Base-by-base conservation (phyloP, 2,888 invertebrate genomes). In the Elysia crispata region DNA sequence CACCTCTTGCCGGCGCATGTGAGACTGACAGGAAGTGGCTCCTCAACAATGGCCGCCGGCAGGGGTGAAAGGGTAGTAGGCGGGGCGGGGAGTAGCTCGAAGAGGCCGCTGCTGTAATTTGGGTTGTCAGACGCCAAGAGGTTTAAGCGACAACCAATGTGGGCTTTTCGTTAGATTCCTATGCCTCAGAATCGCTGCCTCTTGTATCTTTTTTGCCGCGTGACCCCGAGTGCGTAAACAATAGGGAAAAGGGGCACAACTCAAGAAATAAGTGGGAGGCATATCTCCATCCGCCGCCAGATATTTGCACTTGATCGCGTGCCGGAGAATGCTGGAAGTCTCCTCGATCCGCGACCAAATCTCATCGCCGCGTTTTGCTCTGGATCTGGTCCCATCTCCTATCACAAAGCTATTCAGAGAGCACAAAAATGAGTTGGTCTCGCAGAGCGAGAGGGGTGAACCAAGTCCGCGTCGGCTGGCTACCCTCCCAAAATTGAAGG, bases 301-400 rank as follows among this genome's bases (percentile, higher is more conserved):
- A 73, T 78, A 78, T 78, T 78, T 78, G 78, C 73, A 33, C 64
- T 78, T 78, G 78, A 64, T 18, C 78, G 78, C 78, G 78, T 78
- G 78, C 49, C 73, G 49, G 66, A 49, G 20, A n/a, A n/a, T 30
- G 18, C 15, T 64, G 25, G 50, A 41, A n/a, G 70, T 30, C n/a
- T 18, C 25, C 60, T 50, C 50, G 23, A 54, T 50, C 66, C 64
- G 18, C 41, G 41, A 41, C 41, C 41, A 41, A 25, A 66, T 23
- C 15, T 31, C 30, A 31, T 30, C 30, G n/a, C 20, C 30, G 67
- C 30, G 11, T 67, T 31, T 67, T 6, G 31, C 33, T 67, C 30
- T 1, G 67, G 41, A 25, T 70, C 70, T 49, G 49, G 41, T 50
- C 50, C 70, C 50, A 25, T 49, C 70, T 49, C 49, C 28, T 41